These are phyloP conservation scores for Barypeithes pellucidus DNA, from an alignment of 2,888 invertebrate species.

Conservation along the genomic window DNA sequence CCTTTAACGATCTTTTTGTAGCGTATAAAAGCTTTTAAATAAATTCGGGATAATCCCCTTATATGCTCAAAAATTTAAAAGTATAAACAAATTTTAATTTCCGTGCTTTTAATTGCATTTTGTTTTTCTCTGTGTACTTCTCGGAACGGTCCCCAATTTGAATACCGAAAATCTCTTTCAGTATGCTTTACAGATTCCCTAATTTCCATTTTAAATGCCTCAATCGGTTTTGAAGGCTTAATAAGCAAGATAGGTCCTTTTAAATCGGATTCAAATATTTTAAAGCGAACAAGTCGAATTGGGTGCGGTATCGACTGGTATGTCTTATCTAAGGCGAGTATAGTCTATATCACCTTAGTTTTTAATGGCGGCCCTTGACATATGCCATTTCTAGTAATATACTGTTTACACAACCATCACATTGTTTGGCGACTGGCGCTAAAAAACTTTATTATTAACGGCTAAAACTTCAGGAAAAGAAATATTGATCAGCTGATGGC, in stretches of 20 bases:
- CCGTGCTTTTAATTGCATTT: constrained; percentile 9
- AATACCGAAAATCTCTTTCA: constrained; percentile 12
- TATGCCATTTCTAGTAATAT: too few species aligned
- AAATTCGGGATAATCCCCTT: not conserved
- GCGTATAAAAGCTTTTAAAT: too few species aligned
- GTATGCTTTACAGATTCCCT: constrained; percentile 8
- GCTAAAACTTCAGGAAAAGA: too few species aligned
- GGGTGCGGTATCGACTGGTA: too few species aligned
- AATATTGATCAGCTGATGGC: too few species aligned
- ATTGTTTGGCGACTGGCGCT: too few species aligned
- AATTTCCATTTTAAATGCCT: constrained; percentile 25
- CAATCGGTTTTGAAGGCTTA: constrained; percentile 16
- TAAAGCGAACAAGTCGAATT: not conserved
- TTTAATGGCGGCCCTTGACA: too few species aligned
- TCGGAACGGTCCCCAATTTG: constrained; percentile 8
- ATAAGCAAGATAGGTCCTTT: constrained; percentile 14
- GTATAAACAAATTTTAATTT: constrained; percentile 14
- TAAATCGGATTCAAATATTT: constrained; percentile 17
- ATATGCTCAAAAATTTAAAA: not conserved
- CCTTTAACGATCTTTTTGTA: too few species aligned
- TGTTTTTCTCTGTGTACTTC: constrained; percentile 19
- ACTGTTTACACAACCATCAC: too few species aligned
- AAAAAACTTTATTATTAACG: too few species aligned
- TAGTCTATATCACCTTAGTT: too few species aligned
- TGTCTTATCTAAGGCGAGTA: too few species aligned